Evolutionary conservation across 2,888 invertebrate species (phyloP).

Genomic region (Acronicta leporina): DNA sequence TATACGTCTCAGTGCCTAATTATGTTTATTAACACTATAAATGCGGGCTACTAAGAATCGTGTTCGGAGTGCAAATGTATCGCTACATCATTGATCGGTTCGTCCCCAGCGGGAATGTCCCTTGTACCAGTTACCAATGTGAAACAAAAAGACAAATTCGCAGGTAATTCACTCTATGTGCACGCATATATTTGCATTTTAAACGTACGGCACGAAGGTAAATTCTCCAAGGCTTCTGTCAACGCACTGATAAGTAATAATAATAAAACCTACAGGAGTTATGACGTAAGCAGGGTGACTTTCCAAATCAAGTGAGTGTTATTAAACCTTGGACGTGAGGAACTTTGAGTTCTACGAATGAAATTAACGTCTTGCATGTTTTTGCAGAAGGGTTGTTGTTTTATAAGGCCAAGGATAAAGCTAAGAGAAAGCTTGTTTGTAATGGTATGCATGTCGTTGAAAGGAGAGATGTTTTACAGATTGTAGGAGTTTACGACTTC

Average conservation of each 20-base stretch:
- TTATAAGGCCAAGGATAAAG: constrained; percentile 10
- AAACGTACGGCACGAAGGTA: constrained; percentile 22
- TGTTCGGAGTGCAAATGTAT: constrained; percentile 33
- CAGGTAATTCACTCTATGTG: constrained; percentile 36
- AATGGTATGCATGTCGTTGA: constrained; percentile 7
- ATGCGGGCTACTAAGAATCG: constrained; percentile 16
- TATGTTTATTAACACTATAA: constrained; percentile 13
- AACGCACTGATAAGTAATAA: constrained; percentile 26
- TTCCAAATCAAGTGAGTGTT: constrained; percentile 6
- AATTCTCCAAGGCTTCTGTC: constrained; percentile 45
- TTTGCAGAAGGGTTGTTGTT: constrained; percentile 9
- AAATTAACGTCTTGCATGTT: neutral
- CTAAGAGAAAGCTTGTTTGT: constrained; percentile 26
- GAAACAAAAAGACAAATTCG: constrained; percentile 31
- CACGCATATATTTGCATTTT: constrained; percentile 50
- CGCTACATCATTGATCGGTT: constrained; percentile 40
- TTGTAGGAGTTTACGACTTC: constrained; percentile 14
- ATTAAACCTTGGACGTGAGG: neutral
- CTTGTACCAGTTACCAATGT: constrained; percentile 22
- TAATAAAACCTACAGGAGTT: constrained; percentile 10
- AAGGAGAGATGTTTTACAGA: constrained; percentile 6
- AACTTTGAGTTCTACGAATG: constrained; percentile 6
- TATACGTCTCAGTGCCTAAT: constrained; percentile 1
- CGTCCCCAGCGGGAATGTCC: constrained; percentile 55
- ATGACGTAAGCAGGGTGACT: constrained; percentile 7